Conservation (phyloP, 2,797 vertebrate genomes). For the Cetoscarus ocellatus region DNA sequence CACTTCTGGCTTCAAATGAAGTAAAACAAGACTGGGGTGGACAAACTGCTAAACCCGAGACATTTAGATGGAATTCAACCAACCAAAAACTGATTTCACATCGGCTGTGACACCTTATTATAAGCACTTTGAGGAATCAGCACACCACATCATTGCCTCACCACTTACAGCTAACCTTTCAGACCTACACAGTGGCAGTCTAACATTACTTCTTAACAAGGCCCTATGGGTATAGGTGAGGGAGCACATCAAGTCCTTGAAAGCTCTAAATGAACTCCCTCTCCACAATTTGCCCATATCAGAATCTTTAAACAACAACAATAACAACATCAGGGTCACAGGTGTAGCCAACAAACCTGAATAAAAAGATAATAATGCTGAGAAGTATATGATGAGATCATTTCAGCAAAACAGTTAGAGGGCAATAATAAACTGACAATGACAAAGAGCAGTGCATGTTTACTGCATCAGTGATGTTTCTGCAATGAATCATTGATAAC, state of each 20-base stretch:
- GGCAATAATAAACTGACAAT: constrained; percentile 17
- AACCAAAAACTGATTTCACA: no score
- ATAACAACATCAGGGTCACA: neutral
- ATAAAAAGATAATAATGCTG: neutral
- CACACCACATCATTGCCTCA: neutral
- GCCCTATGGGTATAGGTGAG: neutral
- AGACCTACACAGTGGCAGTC: constrained; percentile 6
- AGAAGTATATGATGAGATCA: neutral
- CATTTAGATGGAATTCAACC: no score
- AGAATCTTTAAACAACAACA: constrained; percentile 1
- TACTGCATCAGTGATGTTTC: constrained; percentile 12
- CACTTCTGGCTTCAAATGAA: no score
- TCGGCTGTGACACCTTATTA: no score
- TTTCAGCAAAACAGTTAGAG: constrained; percentile 13
- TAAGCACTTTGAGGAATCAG: no score
- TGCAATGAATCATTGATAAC: constrained; percentile 25
- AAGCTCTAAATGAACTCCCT: neutral
- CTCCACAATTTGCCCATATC: neutral
- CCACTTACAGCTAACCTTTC: constrained; percentile 26
- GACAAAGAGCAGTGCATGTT: constrained; percentile 8
- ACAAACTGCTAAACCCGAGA: no score
- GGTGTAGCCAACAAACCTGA: neutral
- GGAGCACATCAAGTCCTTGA: neutral
- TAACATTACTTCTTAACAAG: constrained; percentile 13
- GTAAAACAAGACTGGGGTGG: no score